Evolutionary conservation across 37 sponge, comb jelly and placozoan genomes (phyloP), one percentile per base, ranked within the genome.

Genomic region (Geodia barretti): DNA sequence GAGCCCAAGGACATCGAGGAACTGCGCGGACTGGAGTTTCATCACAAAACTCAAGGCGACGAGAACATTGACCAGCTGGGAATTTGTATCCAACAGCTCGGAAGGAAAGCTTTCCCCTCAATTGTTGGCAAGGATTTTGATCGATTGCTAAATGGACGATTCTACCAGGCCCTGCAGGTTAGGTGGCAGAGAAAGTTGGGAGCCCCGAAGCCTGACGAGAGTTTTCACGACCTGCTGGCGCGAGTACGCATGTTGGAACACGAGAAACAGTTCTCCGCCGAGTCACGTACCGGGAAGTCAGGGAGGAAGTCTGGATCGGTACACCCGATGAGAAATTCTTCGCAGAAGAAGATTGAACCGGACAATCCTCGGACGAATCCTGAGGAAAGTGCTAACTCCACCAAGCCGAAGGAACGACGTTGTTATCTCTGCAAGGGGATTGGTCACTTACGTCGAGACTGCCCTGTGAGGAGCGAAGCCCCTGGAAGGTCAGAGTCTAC

Each of bases 391-490:
- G 24, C 28, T 17, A n/a, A n/a, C 19, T 65, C 67, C 9, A 65
- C 31, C 31, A n/a, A 30, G 7, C 8, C 68, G 9, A 8, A 7
- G 17, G 75, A 40, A 41, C 54, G 75, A 4, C 75, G 78, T 5
- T 77, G 78, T 36, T 37, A 32, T 25, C 40, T 26, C 26, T 77
- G 78, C 64, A 60, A 62, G 37, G 78, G 61, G 11, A 64, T 62
- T 62, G 78, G 78, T 8, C 78, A 77, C 65, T 24, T 77, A 8
- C 65, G n/a, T 5, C 36, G 78, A 30, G 38, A 77, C 33, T 77
- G 78, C 47, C 78, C 78, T 8, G 3, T 30, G 24, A 7, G 54
- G 54, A 28, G 32, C 5, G 77, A 76, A 31, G 77, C 77, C 19
- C 77, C 77, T 32, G 77, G 77, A 11, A 23, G 77, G 8, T 42